Evolutionary conservation across 2,113 vertebrate genomes (phyloP).

Genomic region (Neopipo cinnamomea): DNA sequence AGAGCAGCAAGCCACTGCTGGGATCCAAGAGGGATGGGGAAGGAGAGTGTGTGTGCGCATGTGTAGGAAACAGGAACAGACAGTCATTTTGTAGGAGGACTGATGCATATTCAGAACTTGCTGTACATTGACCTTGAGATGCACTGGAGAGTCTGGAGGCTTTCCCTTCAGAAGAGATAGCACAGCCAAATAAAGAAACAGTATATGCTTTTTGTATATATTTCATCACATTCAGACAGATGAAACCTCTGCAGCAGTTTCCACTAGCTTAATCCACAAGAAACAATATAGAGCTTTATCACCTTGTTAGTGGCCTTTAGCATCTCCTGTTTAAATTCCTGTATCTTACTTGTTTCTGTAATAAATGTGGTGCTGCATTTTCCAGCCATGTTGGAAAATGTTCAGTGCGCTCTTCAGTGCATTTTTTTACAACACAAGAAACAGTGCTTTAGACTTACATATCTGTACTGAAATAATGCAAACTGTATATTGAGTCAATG

Average conservation of each 20-base stretch:
- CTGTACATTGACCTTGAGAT: not conserved
- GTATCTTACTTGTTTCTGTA: not conserved
- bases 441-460: not conserved
- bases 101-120: not conserved
- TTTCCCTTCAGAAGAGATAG: not conserved
- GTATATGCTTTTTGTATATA: not conserved
- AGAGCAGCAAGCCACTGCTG: not conserved
- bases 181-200: not conserved
- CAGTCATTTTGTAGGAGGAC: not conserved
- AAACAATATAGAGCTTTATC: not conserved
- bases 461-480: not conserved
- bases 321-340: not conserved
- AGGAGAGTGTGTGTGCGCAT: accelerated
- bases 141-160: not conserved
- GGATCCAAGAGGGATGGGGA: not conserved
- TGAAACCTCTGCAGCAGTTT: not conserved
- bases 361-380: not conserved
- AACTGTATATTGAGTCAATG: not conserved
- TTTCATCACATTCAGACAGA: not conserved
- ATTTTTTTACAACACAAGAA: not conserved
- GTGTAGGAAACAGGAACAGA: not conserved
- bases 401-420: not conserved
- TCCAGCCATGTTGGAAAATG: not conserved
- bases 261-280: not conserved
- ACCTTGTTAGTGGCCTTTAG: not conserved